phyloP scores from a whole-genome alignment of 2,113 vertebrate species.

The Euleptes europaea region DNA sequence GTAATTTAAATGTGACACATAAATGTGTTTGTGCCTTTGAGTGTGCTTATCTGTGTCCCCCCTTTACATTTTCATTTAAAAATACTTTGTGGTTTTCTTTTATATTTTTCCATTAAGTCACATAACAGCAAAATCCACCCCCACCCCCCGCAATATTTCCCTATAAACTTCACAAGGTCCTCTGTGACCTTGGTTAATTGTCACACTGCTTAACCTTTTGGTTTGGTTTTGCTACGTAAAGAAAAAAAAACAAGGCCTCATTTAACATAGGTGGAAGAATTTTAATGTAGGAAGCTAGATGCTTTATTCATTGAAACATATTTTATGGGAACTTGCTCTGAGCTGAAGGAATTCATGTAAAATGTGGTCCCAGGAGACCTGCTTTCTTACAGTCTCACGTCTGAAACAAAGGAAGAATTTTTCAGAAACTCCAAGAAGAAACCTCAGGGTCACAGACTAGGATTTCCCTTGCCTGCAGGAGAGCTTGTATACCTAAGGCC shows the following conservation, averaged over 20 bases:
- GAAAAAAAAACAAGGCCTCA: constrained; percentile 15
- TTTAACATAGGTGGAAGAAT: constrained; percentile 57
- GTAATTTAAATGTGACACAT: background rate
- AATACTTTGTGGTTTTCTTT: constrained; percentile 38
- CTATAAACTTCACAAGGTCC: constrained; percentile 43
- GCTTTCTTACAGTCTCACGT: constrained; percentile 46
- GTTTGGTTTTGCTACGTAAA: background rate
- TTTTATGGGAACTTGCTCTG: constrained; percentile 58
- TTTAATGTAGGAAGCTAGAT: constrained; percentile 55
- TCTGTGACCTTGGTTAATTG: constrained; percentile 62
- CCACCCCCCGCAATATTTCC: constrained; percentile 27
- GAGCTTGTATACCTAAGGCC: background rate
- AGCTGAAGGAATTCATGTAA: constrained; percentile 59
- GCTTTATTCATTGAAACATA: constrained; percentile 63
- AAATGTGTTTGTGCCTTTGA: background rate
- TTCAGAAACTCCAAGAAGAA: constrained; percentile 53
- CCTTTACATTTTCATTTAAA: background rate
- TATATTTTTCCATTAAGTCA: constrained; percentile 27
- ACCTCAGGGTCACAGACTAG: constrained; percentile 43
- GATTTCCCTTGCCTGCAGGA: constrained; percentile 37
- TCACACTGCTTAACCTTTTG: constrained; percentile 18
- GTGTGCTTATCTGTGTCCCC: background rate
- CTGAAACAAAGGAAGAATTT: constrained; percentile 62
- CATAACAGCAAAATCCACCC: background rate
- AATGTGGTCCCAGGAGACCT: constrained; percentile 48